Conservation (phyloP, 2,797 vertebrate species). For the Mormyrops attenuatus region DNA sequence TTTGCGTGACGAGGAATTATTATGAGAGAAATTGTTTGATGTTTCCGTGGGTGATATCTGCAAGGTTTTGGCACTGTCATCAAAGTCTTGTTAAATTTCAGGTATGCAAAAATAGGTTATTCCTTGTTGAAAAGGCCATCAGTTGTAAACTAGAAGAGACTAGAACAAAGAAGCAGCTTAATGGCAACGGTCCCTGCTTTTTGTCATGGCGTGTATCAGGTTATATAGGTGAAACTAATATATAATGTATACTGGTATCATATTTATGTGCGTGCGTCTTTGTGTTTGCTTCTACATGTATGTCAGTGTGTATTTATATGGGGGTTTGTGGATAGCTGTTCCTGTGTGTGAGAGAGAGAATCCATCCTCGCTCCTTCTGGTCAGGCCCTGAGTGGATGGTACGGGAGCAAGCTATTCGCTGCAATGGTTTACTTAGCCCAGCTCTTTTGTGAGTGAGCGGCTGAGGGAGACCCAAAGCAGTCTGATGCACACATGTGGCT, state of each 20-base stretch:
- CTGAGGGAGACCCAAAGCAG: background rate
- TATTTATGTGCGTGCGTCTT: background rate
- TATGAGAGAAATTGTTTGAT: constrained; percentile 11
- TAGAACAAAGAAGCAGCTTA: background rate
- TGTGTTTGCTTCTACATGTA: background rate
- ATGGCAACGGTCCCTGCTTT: background rate
- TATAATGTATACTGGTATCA: background rate
- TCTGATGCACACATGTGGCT: background rate
- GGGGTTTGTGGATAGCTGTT: background rate
- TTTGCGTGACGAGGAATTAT: background rate
- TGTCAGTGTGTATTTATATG: background rate
- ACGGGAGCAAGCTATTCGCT: background rate
- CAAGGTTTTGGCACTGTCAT: background rate
- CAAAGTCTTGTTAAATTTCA: background rate
- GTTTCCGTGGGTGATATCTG: background rate
- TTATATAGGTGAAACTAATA: constrained; percentile 11
- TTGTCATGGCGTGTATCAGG: constrained; percentile 1
- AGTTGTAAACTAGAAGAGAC: no score
- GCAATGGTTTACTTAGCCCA: background rate
- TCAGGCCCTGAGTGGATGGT: background rate
- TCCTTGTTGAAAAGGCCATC: background rate
- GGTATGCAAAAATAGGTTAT: background rate
- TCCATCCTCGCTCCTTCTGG: background rate
- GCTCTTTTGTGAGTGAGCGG: background rate
- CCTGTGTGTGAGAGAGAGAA: background rate